A percentile compares a stretch with the other conserved stretches of the same genome.
These are phyloP conservation scores for Podarcis lilfordi DNA, from an alignment of 2,797 vertebrate genomes.

Conservation along the genomic window DNA sequence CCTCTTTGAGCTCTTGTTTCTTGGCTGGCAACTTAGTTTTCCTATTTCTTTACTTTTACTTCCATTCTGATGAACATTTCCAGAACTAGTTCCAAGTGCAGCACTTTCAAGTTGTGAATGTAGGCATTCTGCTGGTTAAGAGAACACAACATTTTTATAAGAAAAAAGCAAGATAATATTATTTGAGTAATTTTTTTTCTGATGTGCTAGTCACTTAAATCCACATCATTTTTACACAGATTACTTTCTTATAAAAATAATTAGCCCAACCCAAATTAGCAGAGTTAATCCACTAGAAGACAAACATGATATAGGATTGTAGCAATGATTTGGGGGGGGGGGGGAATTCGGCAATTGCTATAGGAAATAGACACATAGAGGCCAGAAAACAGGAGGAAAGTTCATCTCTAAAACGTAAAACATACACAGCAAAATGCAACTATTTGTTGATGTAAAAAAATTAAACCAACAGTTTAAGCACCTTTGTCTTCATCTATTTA, in stretches of 20 bases:
- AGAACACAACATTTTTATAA: conserved; percentile 65
- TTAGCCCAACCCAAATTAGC: not conserved
- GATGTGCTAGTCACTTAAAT: not conserved
- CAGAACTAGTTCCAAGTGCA: conserved; percentile 76
- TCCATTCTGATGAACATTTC: conserved; percentile 79
- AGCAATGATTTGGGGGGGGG: not conserved
- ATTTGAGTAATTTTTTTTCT: conserved; percentile 16
- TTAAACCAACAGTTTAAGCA: not conserved
- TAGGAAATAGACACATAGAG: conserved; percentile 3
- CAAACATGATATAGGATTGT: not conserved
- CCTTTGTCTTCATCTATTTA: not conserved
- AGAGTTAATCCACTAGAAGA: not conserved
- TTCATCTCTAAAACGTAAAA: not conserved
- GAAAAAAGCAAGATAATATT: conserved; percentile 56
- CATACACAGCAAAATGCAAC: not conserved
- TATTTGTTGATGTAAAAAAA: not conserved
- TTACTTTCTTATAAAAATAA: conserved; percentile 13
- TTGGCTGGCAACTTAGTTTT: conserved; percentile 71
- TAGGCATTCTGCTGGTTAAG: conserved; percentile 71
- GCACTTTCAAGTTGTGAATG: conserved; percentile 71
- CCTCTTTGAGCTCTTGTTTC: conserved; percentile 82
- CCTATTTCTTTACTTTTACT: conserved; percentile 69
- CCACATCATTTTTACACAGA: not conserved
- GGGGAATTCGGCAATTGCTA: conserved; percentile 9
- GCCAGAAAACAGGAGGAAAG: conserved; percentile 1